Conservation (phyloP, 1,140 invertebrate genomes). For the Bombus consobrinus region DNA sequence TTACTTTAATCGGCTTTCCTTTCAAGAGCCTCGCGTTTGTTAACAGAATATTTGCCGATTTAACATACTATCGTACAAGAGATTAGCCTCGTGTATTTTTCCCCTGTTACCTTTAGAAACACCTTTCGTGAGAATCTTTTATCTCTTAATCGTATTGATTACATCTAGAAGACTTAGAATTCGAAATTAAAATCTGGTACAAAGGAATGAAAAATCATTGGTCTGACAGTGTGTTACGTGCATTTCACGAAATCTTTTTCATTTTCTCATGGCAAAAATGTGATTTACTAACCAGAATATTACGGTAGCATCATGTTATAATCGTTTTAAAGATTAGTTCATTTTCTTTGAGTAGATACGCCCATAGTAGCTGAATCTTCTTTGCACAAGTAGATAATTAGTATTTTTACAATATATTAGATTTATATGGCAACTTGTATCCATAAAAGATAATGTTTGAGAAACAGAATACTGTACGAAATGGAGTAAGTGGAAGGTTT, state of each 20-base stretch:
- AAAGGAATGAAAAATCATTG: too few relatives aligned
- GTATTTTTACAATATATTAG: not conserved
- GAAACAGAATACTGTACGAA: not conserved
- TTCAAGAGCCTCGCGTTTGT: not conserved
- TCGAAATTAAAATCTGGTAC: too few relatives aligned
- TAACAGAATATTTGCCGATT: not conserved
- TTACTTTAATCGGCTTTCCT: constrained; percentile 37
- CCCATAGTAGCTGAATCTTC: not conserved
- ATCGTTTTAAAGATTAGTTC: too few relatives aligned
- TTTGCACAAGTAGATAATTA: not conserved
- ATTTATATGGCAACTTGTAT: not conserved
- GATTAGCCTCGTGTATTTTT: too few relatives aligned
- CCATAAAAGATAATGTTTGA: not conserved
- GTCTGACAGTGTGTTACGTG: too few relatives aligned
- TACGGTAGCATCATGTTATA: too few relatives aligned
- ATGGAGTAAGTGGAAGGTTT: not conserved
- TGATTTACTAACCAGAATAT: too few relatives aligned
- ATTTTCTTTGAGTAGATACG: too few relatives aligned
- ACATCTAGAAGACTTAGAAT: not conserved
- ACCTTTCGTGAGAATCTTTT: not conserved
- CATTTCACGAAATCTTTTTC: too few relatives aligned
- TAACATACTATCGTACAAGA: not conserved
- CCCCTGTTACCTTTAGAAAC: too few relatives aligned
- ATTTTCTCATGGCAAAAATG: too few relatives aligned
- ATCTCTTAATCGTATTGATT: not conserved